Evolutionary conservation across 2,797 vertebrate genomes (phyloP), one percentile per base, ranked within the genome.

Genomic region (Pogoniulus pusillus): DNA sequence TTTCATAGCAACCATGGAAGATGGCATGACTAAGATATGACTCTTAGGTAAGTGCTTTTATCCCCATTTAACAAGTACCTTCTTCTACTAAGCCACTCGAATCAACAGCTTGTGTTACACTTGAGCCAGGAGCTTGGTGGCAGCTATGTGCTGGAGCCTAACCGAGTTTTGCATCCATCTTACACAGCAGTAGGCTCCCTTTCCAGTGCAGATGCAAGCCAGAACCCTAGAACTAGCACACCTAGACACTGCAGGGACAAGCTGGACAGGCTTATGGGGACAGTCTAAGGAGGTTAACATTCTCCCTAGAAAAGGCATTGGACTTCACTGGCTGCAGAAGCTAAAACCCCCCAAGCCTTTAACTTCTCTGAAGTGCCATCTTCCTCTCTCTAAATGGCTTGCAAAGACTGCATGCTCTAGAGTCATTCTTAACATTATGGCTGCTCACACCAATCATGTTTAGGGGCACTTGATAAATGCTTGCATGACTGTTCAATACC

Each of bases 101-200:
- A 32, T 18, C 75, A 43, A 54, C 18, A 29, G 41, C 23, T 3
- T 2, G 1, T 16, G 20, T 20, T 24, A 39, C 13, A 18, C 18
- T 20, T 49, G 58, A 86, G 26, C 27, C 58, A 49, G 35, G 41
- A 0, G 1, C 22, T 51, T 9, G 4, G 15, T 19, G 30, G 43
- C 32, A 76, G 57, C 24, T 20, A 8, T 1, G 0, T 12, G 49
- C 19, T 6, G 0, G 19, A 78, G 12, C n/a, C 20, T 55, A 7
- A 37, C 27, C 3, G 18, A 43, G 32, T 3, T 66, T 65, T 66
- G 19, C 12, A 16, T 29, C 24, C 54, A 41, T 4, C 58, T 77
- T 17, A 12, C 3, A 17, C 7, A 30, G 57, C 5, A 53, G 12
- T 12, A 72, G 47, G 9, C 9, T 16, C 17, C 10, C 27, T 73